Conservation (phyloP, 2,888 invertebrate species). For the Andrena bucephala region DNA sequence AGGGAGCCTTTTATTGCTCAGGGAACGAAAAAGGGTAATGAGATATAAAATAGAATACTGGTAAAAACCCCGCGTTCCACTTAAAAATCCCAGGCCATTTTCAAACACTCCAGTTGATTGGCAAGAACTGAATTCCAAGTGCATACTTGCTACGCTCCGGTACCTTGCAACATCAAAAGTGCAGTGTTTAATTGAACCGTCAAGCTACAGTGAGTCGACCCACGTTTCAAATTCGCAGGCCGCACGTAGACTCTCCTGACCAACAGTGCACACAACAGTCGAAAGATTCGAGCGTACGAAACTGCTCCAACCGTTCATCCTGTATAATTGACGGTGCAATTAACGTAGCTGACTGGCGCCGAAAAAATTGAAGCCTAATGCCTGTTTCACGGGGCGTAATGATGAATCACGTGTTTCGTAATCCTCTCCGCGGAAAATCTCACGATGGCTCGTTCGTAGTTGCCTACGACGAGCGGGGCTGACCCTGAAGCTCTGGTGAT, state of each 20-base stretch:
- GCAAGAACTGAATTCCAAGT: too few species aligned
- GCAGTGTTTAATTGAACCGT: too few species aligned
- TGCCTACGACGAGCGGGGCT: conserved; percentile 24
- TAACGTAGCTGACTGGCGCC: neutral
- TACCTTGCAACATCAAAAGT: too few species aligned
- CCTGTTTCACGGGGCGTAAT: conserved; percentile 3
- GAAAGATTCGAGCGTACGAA: neutral
- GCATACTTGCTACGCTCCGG: too few species aligned
- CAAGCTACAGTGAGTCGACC: too few species aligned
- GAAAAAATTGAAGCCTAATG: neutral
- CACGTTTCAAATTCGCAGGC: too few species aligned
- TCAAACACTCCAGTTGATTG: too few species aligned
- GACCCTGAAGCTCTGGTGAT: conserved; percentile 53
- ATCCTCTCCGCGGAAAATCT: conserved; percentile 61
- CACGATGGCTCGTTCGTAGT: conserved; percentile 17
- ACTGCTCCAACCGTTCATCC: neutral
- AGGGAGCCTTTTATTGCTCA: neutral
- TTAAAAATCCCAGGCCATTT: too few species aligned
- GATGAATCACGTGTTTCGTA: conserved; percentile 62
- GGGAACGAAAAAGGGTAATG: too few species aligned
- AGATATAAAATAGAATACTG: too few species aligned
- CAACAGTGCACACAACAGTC: neutral
- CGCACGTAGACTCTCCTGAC: too few species aligned
- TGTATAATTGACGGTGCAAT: neutral
- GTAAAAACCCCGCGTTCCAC: too few species aligned